A percentile compares a stretch with the other conserved stretches of the same genome.
phyloP scores from a whole-genome alignment of 1,140 invertebrate species.

The Ceratosolen solmsi region DNA sequence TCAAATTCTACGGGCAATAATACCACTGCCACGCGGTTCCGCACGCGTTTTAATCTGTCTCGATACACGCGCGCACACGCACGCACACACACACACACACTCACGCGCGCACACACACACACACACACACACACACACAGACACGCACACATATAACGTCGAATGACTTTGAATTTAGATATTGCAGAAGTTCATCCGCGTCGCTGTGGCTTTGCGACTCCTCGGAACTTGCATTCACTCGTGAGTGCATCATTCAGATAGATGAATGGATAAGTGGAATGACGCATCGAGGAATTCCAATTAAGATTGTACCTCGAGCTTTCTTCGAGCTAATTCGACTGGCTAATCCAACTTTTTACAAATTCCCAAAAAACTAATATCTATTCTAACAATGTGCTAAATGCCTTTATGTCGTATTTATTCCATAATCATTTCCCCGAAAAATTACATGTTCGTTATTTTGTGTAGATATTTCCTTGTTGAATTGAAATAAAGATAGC shows the following conservation, averaged over 20 bases:
- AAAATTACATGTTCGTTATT: no score
- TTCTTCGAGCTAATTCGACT: not conserved
- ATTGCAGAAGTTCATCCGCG: constrained; percentile 35
- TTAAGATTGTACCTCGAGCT: not conserved
- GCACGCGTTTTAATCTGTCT: constrained; percentile 59
- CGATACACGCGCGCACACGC: constrained; percentile 25
- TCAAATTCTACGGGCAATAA: constrained; percentile 65
- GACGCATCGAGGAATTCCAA: not conserved
- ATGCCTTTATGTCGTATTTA: no score
- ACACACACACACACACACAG: not conserved
- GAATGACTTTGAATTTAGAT: constrained; percentile 46
- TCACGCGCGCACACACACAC: not conserved
- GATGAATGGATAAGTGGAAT: not conserved
- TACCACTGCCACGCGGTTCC: constrained; percentile 54
- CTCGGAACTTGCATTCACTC: not conserved
- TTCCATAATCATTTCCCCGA: no score
- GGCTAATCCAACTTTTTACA: no score
- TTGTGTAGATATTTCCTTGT: no score
- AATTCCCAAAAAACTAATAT: no score
- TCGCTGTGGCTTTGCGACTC: not conserved
- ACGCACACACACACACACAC: not conserved
- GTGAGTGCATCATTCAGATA: not conserved
- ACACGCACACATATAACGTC: not conserved
- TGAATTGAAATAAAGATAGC: no score
- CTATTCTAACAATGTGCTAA: no score